These are phyloP conservation scores for Tetragnatha montana DNA, from an alignment of 2,888 invertebrate genomes.

Conservation along the genomic window DNA sequence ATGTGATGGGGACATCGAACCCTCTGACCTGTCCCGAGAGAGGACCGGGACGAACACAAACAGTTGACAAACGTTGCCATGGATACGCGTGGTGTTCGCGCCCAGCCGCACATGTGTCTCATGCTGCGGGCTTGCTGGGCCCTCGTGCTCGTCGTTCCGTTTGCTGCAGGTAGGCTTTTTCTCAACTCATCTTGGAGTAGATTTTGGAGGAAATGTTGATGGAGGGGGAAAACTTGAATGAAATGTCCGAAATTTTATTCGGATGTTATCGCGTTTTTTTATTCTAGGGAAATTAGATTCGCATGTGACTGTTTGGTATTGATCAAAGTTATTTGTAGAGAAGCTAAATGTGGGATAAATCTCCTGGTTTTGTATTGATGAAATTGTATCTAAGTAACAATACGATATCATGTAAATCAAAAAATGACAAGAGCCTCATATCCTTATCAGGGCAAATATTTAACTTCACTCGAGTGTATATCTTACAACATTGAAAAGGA, in stretches of 20 bases:
- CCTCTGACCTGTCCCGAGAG: constrained; percentile 50
- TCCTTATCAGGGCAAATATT: no score
- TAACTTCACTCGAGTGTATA: no score
- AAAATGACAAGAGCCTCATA: no score
- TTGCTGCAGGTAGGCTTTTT: constrained; percentile 19
- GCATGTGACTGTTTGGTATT: no score
- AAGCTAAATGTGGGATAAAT: no score
- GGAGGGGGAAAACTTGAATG: not conserved
- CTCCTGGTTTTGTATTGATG: no score
- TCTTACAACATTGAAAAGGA: no score
- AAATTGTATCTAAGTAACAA: no score
- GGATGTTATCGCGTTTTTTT: no score
- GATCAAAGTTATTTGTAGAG: no score
- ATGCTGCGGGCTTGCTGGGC: constrained; percentile 19
- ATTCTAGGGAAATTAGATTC: no score
- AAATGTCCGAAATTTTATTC: not conserved
- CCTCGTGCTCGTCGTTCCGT: constrained; percentile 3
- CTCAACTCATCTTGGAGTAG: not conserved
- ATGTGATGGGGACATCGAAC: constrained; percentile 47
- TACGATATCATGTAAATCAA: no score
- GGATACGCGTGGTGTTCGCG: constrained; percentile 33
- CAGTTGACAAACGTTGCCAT: constrained; percentile 61
- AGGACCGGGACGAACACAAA: constrained; percentile 28
- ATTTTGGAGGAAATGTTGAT: not conserved
- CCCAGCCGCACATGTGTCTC: constrained; percentile 41